These are phyloP conservation scores for Rhinella marina DNA, from an alignment of 2,797 vertebrate species.

Conservation along the genomic window DNA sequence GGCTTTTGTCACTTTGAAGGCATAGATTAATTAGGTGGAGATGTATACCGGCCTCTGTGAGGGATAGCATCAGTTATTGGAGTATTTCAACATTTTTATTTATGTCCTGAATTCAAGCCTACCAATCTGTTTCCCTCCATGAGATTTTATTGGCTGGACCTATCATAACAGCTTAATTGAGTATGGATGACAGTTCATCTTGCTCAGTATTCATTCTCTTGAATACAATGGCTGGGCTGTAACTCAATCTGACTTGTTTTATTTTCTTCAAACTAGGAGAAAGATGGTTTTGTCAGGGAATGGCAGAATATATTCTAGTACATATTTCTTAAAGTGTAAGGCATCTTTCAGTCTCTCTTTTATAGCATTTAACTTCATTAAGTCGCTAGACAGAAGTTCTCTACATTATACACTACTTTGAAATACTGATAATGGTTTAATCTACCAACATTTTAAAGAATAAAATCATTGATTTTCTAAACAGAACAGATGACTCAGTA, in stretches of 20 bases:
- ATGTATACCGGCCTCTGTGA: constrained; percentile 50
- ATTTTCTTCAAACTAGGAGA: constrained; percentile 49
- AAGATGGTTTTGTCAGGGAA: constrained; percentile 48
- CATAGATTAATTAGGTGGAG: constrained; percentile 61
- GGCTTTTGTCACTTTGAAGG: constrained; percentile 59
- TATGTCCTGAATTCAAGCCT: constrained; percentile 54
- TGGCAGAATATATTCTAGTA: constrained; percentile 40
- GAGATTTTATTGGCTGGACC: constrained; percentile 60
- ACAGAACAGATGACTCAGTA: too few relatives aligned
- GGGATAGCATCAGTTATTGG: constrained; percentile 56
- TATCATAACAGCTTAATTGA: constrained; percentile 63
- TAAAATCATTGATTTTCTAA: background rate
- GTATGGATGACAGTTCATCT: constrained; percentile 61
- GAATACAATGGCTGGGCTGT: constrained; percentile 57
- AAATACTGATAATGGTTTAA: background rate
- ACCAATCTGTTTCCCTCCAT: constrained; percentile 61
- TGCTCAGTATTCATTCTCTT: constrained; percentile 50
- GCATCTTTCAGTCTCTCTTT: background rate
- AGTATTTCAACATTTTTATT: constrained; percentile 60
- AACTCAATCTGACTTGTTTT: constrained; percentile 51
- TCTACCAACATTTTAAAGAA: background rate
- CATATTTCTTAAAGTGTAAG: constrained; percentile 36
- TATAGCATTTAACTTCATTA: background rate
- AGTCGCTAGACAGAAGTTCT: background rate
- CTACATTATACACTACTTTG: background rate